Base-by-base conservation (phyloP, 2,113 vertebrate genomes). In the Steatornis caripensis region DNA sequence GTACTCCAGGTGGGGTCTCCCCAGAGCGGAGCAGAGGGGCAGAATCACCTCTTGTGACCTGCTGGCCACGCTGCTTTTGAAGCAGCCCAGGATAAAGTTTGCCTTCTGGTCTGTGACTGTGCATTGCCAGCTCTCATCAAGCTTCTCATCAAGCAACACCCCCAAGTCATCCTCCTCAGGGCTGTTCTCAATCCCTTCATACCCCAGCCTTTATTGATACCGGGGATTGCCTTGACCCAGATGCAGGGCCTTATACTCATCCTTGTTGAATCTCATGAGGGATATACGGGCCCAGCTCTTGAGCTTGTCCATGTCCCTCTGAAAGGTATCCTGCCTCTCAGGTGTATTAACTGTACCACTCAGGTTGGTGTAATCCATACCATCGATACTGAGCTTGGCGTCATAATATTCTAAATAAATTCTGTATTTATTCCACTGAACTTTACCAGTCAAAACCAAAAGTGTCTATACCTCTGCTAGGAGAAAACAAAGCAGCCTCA, bases 281-380 rank as follows among this genome's bases (percentile, higher is more conserved):
- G 46, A 76, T n/a, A 39, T 34, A 6, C 2, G 4, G 15, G 15
- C 21, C 14, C 18, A 29, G 6, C 32, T 69, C 9, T 16, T 10
- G 3, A 49, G 48, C 11, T 55, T 55, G 8, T 71, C 27, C 43
- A 45, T 19, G 7, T 65, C 17, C 39, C 46, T 46, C 24, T 39
- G 37, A 11, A 61, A 5, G 9, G 88, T 57, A 55, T 11, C 21
- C 21, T 2, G 1, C 22, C 34, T 29, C 20, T 65, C 45, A 54
- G n/a, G 41, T 2, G 0, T 29, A 17, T 23, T 46, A 13, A 8
- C 13, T 0, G 3, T 48, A 76, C 16, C 26, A 18, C 15, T 41
- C 20, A 32, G 32, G 7, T 57, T 58, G 24, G 22, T n/a, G 10
- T 68, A 21, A 46, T 19, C 4, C 0, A 32, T 16, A 68, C 10